A percentile compares a stretch with the other conserved stretches of the same genome.
Evolutionary conservation across 2,113 vertebrate species (phyloP).

Genomic region (Percopsis transmontana): DNA sequence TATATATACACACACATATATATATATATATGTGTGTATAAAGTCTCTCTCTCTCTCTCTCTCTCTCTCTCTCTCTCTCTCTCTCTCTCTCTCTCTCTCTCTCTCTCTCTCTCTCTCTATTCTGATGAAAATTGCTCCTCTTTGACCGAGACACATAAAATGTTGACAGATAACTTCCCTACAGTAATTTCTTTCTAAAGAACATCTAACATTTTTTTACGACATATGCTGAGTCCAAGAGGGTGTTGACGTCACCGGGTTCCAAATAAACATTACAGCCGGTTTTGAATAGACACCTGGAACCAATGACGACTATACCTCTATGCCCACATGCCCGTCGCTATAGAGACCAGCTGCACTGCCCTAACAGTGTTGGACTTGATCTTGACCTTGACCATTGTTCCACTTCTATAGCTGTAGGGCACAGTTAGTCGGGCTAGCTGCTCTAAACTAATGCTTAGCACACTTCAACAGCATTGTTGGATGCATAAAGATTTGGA

Average conservation of each 20-base stretch:
- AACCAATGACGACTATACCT: constrained; percentile 56
- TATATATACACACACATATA: neutral
- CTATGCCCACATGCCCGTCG: constrained; percentile 13
- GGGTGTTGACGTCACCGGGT: neutral
- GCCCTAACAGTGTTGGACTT: constrained; percentile 25
- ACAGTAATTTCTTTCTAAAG: too few species aligned
- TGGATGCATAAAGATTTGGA: neutral
- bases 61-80: too few species aligned
- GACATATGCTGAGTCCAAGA: too few species aligned
- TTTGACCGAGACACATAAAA: too few species aligned
- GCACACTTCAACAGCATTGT: neutral
- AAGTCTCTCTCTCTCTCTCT: too few species aligned
- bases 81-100: too few species aligned
- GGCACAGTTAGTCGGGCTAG: constrained; percentile 11
- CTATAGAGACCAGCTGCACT: constrained; percentile 30
- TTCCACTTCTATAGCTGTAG: neutral
- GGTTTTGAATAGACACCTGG: constrained; percentile 27
- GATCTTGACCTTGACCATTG: constrained; percentile 6
- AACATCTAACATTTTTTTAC: too few species aligned
- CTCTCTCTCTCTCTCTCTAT: too few species aligned
- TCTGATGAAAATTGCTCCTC: too few species aligned
- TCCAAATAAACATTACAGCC: neutral
- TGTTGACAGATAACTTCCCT: neutral
- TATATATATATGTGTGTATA: too few species aligned
- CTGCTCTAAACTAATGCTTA: neutral